Conservation (phyloP, 2,113 vertebrate species). For the Acinonyx jubatus region DNA sequence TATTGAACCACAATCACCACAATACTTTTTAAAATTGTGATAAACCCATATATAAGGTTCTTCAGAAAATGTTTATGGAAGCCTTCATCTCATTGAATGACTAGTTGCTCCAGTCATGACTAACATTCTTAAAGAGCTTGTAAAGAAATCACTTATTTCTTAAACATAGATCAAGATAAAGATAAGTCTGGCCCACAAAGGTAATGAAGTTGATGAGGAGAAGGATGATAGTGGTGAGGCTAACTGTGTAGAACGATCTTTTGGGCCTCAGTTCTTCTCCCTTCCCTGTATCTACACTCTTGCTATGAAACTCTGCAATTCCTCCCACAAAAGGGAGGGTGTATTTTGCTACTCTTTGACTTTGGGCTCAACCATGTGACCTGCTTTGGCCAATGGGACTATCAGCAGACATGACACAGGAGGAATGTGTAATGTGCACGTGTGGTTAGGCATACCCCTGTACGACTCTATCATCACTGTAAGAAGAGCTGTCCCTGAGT, state of each 20-base stretch:
- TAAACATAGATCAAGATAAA: background rate
- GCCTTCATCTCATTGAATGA: background rate
- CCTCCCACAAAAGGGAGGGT: background rate
- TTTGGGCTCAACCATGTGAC: background rate
- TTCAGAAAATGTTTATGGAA: background rate
- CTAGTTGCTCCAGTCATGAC: background rate
- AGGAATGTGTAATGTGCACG: background rate
- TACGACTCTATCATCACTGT: rapidly evolving
- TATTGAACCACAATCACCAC: background rate
- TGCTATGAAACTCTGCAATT: background rate
- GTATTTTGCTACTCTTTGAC: background rate
- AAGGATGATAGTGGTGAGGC: rapidly evolving
- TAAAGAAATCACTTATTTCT: background rate
- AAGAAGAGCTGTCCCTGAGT: background rate
- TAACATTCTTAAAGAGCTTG: background rate
- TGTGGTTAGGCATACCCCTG: background rate
- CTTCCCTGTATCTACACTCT: background rate
- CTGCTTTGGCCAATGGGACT: background rate
- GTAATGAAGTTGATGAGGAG: too few species aligned
- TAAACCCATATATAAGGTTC: background rate
- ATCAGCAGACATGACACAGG: background rate
- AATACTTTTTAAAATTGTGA: background rate
- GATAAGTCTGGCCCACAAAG: background rate
- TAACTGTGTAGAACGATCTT: background rate
- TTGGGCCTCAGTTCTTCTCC: background rate